A percentile compares a stretch with the other conserved stretches of the same genome.
Conservation (phyloP, 1,140 invertebrate species). For the Drosophila santomea region DNA sequence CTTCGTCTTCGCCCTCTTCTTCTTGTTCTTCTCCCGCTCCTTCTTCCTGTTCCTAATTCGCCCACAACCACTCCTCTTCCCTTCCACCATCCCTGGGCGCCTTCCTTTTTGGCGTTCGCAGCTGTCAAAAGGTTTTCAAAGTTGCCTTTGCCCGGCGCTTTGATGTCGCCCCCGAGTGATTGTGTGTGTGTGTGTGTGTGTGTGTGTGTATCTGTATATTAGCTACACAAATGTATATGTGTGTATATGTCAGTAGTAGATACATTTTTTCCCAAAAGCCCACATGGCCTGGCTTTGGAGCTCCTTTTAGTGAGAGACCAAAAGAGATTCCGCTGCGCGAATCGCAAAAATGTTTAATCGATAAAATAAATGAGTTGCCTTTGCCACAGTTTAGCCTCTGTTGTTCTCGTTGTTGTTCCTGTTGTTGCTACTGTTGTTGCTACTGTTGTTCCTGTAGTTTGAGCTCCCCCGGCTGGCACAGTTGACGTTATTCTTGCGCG, state of each 20-base stretch:
- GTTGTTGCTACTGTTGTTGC: slow-evolving; percentile 16
- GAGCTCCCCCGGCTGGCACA: slow-evolving; percentile 38
- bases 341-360: slow-evolving; percentile 84
- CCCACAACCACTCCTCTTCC: slow-evolving; percentile 9
- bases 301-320: slow-evolving; percentile 35
- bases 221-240: slow-evolving; percentile 17
- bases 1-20: slow-evolving; percentile 12
- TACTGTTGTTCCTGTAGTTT: slow-evolving; percentile 29
- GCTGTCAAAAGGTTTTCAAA: slow-evolving; percentile 82
- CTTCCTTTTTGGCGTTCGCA: slow-evolving; percentile 50
- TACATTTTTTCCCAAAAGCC: slow-evolving; percentile 63
- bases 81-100: slow-evolving; percentile 8
- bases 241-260: slow-evolving; percentile 78
- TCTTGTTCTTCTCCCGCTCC: slow-evolving; percentile 1
- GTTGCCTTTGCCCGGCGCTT: slow-evolving; percentile 70
- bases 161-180: slow-evolving; percentile 66
- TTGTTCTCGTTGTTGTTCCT: slow-evolving; percentile 17
- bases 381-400: slow-evolving; percentile 57
- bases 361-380: slow-evolving; percentile 83
- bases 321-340: slow-evolving; percentile 80
- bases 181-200: slow-evolving; percentile 20
- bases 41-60: slow-evolving; percentile 11
- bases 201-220: slow-evolving; percentile 20
- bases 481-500: slow-evolving; percentile 73
- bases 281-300: slow-evolving; percentile 29